These are phyloP conservation scores for Thaleichthys pacificus DNA, from an alignment of 2,797 vertebrate species.

Conservation along the genomic window DNA sequence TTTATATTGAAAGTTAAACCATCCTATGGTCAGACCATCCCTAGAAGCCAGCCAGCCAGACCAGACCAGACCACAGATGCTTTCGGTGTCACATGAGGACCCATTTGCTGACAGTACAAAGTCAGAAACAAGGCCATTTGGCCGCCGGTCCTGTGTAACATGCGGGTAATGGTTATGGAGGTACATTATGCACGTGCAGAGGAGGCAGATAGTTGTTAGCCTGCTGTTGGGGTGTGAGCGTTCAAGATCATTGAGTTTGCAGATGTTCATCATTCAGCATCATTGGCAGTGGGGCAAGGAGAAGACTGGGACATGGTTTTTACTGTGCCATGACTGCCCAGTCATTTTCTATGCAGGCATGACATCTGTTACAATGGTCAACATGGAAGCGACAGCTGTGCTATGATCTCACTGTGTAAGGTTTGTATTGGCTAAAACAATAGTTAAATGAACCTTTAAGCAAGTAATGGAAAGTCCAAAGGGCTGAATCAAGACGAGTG, in stretches of 20 bases:
- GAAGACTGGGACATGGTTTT: not conserved
- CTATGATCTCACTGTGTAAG: not conserved
- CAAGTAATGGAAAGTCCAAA: no score
- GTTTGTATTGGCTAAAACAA: not conserved
- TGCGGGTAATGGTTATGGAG: constrained; percentile 59
- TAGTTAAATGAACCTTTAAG: not conserved
- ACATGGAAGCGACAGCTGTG: not conserved
- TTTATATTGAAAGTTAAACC: no score
- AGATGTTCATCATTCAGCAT: constrained; percentile 36
- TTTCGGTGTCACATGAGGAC: not conserved
- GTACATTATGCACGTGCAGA: constrained; percentile 68
- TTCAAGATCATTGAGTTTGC: constrained; percentile 48
- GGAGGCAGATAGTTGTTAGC: constrained; percentile 63
- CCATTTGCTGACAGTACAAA: constrained; percentile 62
- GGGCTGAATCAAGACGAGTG: no score
- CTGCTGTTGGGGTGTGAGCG: constrained; percentile 56
- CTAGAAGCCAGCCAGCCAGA: not conserved
- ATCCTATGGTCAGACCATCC: no score
- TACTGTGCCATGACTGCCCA: not conserved
- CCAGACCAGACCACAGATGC: not conserved
- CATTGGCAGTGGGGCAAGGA: not conserved
- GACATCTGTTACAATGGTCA: not conserved
- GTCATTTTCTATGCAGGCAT: not conserved
- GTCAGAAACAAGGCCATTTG: constrained; percentile 48
- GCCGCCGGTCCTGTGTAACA: constrained; percentile 46